phyloP scores from a whole-genome alignment of 2,797 vertebrate species.

The Enteromius mattozi region DNA sequence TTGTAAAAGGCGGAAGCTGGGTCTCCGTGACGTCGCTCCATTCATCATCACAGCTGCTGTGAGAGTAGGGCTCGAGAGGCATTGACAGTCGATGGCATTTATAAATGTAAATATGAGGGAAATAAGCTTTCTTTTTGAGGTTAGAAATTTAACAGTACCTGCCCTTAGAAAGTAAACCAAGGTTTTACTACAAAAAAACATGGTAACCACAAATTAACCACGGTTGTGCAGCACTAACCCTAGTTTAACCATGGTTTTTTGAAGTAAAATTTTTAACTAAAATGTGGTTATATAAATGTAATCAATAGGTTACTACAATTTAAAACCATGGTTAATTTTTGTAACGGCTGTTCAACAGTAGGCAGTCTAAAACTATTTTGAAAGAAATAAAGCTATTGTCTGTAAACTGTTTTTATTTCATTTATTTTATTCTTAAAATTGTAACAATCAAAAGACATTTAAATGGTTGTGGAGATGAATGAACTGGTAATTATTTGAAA shows the following conservation, averaged over 20 bases:
- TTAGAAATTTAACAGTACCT: background rate
- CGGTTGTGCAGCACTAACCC: no score
- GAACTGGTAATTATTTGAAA: background rate
- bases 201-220: no score
- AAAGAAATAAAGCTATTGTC: background rate
- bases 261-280: no score
- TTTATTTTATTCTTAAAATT: background rate
- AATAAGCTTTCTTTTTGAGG: background rate
- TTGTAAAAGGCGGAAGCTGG: conserved; percentile 19
- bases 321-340: background rate
- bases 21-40: conserved; percentile 27
- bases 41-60: conserved; percentile 24
- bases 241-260: no score
- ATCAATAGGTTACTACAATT: no score
- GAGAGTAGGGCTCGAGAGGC: background rate
- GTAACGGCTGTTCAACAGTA: background rate
- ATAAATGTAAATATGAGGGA: background rate
- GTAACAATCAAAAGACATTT: background rate
- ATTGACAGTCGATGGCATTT: background rate
- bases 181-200: background rate
- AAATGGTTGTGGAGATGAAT: background rate
- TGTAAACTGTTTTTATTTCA: background rate
- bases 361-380: no score
- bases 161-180: background rate
- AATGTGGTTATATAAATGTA: no score